phyloP scores from a whole-genome alignment of 2,888 invertebrate species.

The Dione vanillae region DNA sequence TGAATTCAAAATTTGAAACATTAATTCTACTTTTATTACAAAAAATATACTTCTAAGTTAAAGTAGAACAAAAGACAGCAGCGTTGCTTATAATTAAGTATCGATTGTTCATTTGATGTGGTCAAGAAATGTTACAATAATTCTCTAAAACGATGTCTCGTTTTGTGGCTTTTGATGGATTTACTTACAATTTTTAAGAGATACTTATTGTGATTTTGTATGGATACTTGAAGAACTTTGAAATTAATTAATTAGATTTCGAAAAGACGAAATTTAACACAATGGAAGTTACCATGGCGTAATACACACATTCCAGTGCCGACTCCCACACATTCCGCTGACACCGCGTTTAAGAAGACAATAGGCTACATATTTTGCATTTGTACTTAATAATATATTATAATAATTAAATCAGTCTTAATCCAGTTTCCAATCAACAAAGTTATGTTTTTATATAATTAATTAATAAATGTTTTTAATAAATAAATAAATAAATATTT shows the following conservation, averaged over 20 bases:
- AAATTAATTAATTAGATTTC: not conserved
- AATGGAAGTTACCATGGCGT: no score
- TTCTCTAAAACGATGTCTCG: not conserved
- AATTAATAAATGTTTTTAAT: no score
- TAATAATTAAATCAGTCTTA: no score
- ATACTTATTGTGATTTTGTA: not conserved
- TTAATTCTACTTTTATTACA: not conserved
- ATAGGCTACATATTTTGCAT: no score
- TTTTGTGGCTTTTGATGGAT: constrained; percentile 4
- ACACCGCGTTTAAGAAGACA: no score
- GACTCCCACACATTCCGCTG: no score
- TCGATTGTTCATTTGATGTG: constrained; percentile 2
- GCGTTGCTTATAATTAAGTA: not conserved
- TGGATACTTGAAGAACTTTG: constrained; percentile 1
- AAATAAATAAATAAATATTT: no score
- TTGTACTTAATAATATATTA: no score
- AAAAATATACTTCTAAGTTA: not conserved
- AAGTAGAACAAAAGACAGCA: constrained; percentile 6
- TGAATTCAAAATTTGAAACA: not conserved
- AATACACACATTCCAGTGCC: no score
- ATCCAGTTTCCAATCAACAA: no score
- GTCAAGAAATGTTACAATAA: not conserved
- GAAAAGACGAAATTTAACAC: no score
- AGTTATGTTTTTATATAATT: no score
- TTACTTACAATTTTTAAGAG: not conserved